A percentile compares a stretch with the other conserved stretches of the same genome.
Evolutionary conservation across 2,888 invertebrate genomes (phyloP).

Genomic region (Coenonympha arcania): DNA sequence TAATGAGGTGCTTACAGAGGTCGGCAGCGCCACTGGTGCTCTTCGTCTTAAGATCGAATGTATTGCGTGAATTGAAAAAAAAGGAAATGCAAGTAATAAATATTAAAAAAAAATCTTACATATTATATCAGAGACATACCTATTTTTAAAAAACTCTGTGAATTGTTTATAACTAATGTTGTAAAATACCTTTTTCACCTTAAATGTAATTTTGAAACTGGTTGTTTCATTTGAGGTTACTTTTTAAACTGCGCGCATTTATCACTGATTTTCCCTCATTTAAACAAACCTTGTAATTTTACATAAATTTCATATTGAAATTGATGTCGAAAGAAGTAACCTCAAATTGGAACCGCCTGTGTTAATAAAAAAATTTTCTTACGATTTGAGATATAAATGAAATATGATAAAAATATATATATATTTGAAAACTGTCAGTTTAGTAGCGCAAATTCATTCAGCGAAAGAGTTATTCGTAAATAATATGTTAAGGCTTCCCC

Average conservation of each 20-base stretch:
- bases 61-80: neutral
- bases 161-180: neutral
- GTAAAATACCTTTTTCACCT: neutral
- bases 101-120: neutral
- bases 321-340: no score
- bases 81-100: neutral
- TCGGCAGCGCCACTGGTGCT: constrained; percentile 55
- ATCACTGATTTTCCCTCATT: no score
- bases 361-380: neutral
- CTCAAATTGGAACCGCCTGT: no score
- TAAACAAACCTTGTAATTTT: no score
- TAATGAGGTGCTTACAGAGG: constrained; percentile 51
- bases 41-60: constrained; percentile 22
- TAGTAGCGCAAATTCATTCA: neutral
- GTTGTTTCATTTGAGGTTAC: no score
- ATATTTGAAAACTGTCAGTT: neutral
- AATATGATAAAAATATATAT: neutral
- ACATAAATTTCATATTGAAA: no score
- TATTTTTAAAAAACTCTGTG: neutral
- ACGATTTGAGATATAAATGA: neutral
- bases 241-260: no score
- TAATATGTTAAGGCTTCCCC: neutral
- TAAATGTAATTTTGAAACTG: neutral
- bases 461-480: neutral
- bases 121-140: neutral